These are phyloP conservation scores for Drosophila truncata DNA, from an alignment of 1,140 invertebrate genomes.

Conservation along the genomic window DNA sequence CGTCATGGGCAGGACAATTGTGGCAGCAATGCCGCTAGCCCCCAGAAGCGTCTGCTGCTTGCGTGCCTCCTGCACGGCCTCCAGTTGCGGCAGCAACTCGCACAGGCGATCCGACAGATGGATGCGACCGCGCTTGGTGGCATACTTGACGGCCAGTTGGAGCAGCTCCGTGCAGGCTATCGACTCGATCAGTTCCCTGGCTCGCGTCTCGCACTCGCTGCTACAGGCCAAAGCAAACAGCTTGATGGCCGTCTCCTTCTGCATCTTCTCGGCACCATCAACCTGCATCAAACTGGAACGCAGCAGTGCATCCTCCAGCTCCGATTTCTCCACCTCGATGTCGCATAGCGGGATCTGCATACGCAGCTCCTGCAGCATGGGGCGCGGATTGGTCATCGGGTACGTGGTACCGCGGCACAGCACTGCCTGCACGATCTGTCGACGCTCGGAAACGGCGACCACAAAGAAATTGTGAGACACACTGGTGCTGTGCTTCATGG, in stretches of 20 bases:
- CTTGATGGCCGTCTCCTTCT: slow-evolving; percentile 93
- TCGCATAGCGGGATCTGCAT: slow-evolving; percentile 94
- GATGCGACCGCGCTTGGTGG: slow-evolving; percentile 90
- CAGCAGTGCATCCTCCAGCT: slow-evolving; percentile 85
- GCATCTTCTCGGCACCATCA: slow-evolving; percentile 86
- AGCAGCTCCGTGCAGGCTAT: slow-evolving; percentile 91
- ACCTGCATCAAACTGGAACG: slow-evolving; percentile 88
- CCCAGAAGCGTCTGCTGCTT: slow-evolving; percentile 69
- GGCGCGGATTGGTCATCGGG: slow-evolving; percentile 94
- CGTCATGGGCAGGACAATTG: slow-evolving; percentile 64
- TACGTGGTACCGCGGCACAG: slow-evolving; percentile 95
- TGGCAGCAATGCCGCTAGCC: slow-evolving; percentile 63
- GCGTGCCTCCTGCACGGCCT: slow-evolving; percentile 73
- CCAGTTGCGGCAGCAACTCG: slow-evolving; percentile 78
- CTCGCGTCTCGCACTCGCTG: slow-evolving; percentile 93
- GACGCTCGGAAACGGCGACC: slow-evolving; percentile 91
- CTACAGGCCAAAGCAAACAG: slow-evolving; percentile 93
- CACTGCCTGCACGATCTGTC: slow-evolving; percentile 92
- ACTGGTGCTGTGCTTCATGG: slow-evolving; percentile 88
- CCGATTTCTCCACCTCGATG: slow-evolving; percentile 90
- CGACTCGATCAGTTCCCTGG: slow-evolving; percentile 94
- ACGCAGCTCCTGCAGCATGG: slow-evolving; percentile 90
- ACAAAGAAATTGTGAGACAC: slow-evolving; percentile 94
- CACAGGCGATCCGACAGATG: slow-evolving; percentile 91
- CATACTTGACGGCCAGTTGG: slow-evolving; percentile 95